Evolutionary conservation across 2,113 vertebrate species (phyloP), one percentile per base, ranked within the genome.

Genomic region (Corynorhinus townsendii): DNA sequence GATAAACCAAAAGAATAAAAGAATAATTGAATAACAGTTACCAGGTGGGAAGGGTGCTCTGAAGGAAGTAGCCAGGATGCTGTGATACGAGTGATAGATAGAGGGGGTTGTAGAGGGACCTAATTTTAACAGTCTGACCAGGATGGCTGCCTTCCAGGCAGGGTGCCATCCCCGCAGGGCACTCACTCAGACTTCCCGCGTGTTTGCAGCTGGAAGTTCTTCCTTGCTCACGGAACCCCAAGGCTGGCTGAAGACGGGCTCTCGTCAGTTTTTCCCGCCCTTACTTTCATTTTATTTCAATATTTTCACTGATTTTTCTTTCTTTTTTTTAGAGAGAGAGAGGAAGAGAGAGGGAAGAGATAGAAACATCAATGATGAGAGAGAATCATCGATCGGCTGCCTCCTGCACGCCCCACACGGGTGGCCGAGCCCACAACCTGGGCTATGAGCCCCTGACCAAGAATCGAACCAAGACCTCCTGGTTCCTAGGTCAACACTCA

Each of bases 31-130:
- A 7, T 3, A 5, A 1, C 47, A 24, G 38, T 35, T 11, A 45
- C 14, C 1, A 14, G 40, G 17, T 26, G 22, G 3, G 1, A 17
- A 64, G 38, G 11, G 1, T 52, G 24, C 14, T 1, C 40, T 47
- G 7, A 30, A 75, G 71, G 68, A 62, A 73, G 43, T 11, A 16
- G 30, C 19, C 22, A n/a, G 19, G 0, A 0, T 3, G 8, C 11
- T 40, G 72, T 35, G 54, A 22, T 49, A 2, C 0, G 43, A 68
- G 40, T 8, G 66, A 24, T 10, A 33, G 66, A 24, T 10, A 33
- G 45, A 22, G 0, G 0, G 66, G 30, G 14, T 59, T n/a, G 33
- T 11, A 64, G 10, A 4, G 35, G 20, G 7, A 6, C 59, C 40
- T 69, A 2, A 9, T 28, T 30, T 16, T 26, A 20, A 26, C 7